phyloP scores from a whole-genome alignment of 30 jellyfish, hydroid and myxozoan species.

The Aurelia aurita region DNA sequence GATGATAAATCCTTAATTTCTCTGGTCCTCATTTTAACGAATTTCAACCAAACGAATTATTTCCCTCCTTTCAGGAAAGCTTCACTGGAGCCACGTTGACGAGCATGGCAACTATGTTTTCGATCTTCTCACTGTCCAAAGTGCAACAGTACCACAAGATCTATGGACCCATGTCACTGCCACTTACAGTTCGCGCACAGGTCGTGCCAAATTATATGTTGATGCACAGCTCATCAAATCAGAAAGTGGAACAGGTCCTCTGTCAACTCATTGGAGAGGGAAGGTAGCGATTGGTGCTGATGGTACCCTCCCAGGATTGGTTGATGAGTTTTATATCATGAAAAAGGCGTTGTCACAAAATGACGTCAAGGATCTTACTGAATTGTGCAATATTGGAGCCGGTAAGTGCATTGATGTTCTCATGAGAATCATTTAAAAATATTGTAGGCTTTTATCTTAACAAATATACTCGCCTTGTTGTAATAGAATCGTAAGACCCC shows the following conservation, averaged over 20 bases:
- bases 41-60: too few relatives aligned
- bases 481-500: not conserved
- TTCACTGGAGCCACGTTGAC: slow-evolving; percentile 96
- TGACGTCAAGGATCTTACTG: slow-evolving; percentile 90
- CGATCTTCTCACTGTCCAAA: slow-evolving; percentile 83
- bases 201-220: slow-evolving; percentile 86
- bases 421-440: not conserved
- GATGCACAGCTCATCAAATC: slow-evolving; percentile 88
- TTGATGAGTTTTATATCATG: slow-evolving; percentile 91
- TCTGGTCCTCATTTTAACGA: too few relatives aligned
- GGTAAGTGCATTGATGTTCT: slow-evolving; percentile 29
- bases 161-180: slow-evolving; percentile 99
- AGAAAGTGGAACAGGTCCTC: slow-evolving; percentile 88
- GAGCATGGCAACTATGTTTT: slow-evolving; percentile 73
- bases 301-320: slow-evolving; percentile 95
- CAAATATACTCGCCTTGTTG: too few relatives aligned
- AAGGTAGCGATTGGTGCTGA: slow-evolving; percentile 94
- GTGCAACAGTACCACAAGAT: slow-evolving; percentile 95
- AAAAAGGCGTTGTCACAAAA: slow-evolving; percentile 81
- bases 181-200: slow-evolving; percentile 80
- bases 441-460: not conserved
- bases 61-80: slow-evolving; percentile 43
- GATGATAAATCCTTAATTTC: too few relatives aligned
- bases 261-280: slow-evolving; percentile 90
- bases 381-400: slow-evolving; percentile 82